Evolutionary conservation across 2,797 vertebrate species (phyloP), one percentile per base, ranked within the genome.

Genomic region (Ctenochaetus hawaiiensis): DNA sequence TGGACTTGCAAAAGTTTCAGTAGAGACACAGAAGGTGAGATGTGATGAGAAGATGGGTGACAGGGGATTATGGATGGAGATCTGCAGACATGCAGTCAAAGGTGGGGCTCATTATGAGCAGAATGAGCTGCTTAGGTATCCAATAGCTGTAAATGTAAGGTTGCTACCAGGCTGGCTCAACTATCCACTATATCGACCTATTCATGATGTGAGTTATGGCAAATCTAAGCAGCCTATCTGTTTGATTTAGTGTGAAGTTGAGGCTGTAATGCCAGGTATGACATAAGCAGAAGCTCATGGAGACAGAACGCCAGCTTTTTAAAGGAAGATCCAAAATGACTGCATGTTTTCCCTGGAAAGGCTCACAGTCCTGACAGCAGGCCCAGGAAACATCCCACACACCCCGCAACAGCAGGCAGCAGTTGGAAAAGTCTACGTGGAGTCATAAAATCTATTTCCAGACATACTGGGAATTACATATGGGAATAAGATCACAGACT

Each of bases 331-430:
- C 88, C 82, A 84, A 78, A 79, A 84, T 78, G 71, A 67, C 83
- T 63, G 64, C 78, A 79, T 89, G 87, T 89, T 91, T 93, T 90
- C 73, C 67, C 84, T 92, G 92, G 91, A 92, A 90, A 75, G 80
- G 66, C 82, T 89, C 63, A 39, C 67, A 43, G 74, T 67, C 58
- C 65, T 82, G 78, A 83, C 85, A 83, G 81, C 67, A 56, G 41
- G 68, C 91, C 91, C 89, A 88, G 88, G 87, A 92, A 92, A 88
- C 76, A 58, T 89, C 88, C 80, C 86, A 87, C 86, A 83, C 83
- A 86, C 83, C 74, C 73, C 1, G 63, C 22, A 81, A 82, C 87
- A 91, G 75, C 84, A 80, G 80, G 84, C 85, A 67, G 66, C 91
- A 87, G 90, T 91, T 86, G 90, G 90, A 89, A 89, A 91, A 82